phyloP scores from a whole-genome alignment of 1,140 invertebrate genomes.

The Pentalonia nigronervosa region DNA sequence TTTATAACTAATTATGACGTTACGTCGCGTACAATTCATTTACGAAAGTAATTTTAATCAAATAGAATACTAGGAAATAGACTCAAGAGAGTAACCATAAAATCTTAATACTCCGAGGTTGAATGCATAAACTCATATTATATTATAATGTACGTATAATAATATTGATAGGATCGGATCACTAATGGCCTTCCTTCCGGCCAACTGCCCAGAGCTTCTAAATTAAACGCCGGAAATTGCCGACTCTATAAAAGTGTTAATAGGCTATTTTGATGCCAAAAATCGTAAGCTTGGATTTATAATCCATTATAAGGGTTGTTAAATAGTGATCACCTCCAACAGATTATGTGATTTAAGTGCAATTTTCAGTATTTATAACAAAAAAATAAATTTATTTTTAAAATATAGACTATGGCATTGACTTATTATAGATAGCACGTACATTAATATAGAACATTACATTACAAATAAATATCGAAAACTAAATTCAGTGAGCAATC shows the following conservation, averaged over 20 bases:
- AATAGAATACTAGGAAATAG: neutral
- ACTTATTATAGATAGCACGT: too few relatives aligned
- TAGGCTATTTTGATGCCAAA: neutral
- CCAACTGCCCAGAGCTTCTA: neutral
- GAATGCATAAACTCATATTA: neutral
- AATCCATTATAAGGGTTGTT: slow-evolving; percentile 9
- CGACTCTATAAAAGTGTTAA: neutral
- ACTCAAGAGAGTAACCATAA: neutral
- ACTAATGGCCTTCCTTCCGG: neutral
- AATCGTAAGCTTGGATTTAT: neutral
- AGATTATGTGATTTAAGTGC: neutral
- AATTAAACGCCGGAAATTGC: neutral
- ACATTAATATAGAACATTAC: too few relatives aligned
- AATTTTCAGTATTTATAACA: neutral
- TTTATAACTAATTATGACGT: neutral
- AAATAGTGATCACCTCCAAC: neutral
- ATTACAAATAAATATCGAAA: neutral
- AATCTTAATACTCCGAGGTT: neutral
- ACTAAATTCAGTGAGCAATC: neutral
- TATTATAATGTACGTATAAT: neutral
- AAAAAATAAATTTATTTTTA: neutral
- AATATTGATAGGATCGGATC: slow-evolving; percentile 19
- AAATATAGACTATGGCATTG: neutral
- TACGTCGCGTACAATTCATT: neutral
- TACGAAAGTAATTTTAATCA: neutral